Base-by-base conservation (phyloP, 2,888 invertebrate genomes). In the Nemotelus pantherinus region DNA sequence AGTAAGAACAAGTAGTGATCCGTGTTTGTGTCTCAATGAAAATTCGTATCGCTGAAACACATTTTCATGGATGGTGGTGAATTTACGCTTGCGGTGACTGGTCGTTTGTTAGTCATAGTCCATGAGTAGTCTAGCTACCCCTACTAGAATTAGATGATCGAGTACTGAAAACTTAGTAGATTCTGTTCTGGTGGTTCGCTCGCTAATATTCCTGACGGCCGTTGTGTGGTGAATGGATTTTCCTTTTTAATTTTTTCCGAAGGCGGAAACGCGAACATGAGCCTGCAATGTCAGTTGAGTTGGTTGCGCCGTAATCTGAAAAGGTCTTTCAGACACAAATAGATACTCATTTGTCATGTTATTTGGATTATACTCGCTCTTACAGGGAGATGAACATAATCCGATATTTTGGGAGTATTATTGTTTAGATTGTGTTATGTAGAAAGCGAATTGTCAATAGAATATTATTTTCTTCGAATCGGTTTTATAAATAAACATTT, bases 191-290 rank as follows among this genome's bases (percentile, higher is more conserved):
- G 25, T 25, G 25, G 1, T 25, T 25, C 25, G 25, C 25, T 25
- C 25, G 25, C 25, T 43, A 50, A 63, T 58, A 44, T 47, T 63
- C 50, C 48, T 63, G 60, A 60, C 41, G 48, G 63, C 63, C 74
- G 74, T 55, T 53, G 67, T 57, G 68, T 50, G 25, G 63, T 63
- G 39, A 41, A 41, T 43, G 60, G 39, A 70, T 70, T 25, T 25
- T 25, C 0, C 25, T 25, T 1, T 25, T 25, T 70, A 43, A 2
- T 44, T 70, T 55, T 53, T 63, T 5, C 41, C n/a, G 48, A 63
- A 74, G 48, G 63, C 74, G 74, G 74, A 74, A 74, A 48, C 63
- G 74, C 74, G 48, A 48, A 48, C 45, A 63, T 48, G 39, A 74
- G 25, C 53, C 63, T 60, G 63, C 60, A 70, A 43, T 74, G 60